These are phyloP conservation scores for Habroteleia sp. DNA, from an alignment of 2,888 invertebrate species.

Conservation along the genomic window DNA sequence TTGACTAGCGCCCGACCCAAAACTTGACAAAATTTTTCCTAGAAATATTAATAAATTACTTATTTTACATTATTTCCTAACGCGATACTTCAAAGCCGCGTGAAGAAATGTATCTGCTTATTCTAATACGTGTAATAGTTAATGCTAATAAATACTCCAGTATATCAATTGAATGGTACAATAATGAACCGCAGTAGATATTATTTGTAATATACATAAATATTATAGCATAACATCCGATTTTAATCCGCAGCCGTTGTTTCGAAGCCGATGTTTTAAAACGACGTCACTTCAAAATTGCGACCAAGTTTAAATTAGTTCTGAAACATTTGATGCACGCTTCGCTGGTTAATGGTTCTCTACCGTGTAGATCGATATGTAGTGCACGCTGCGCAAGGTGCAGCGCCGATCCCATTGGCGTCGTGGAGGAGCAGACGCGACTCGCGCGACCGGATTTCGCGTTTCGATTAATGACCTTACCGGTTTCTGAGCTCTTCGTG, in stretches of 20 bases:
- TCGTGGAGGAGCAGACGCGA: constrained; percentile 53
- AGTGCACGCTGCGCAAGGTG: constrained; percentile 61
- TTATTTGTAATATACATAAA: constrained; percentile 31
- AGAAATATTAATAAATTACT: too few relatives aligned
- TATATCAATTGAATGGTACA: constrained; percentile 16
- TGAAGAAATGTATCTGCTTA: too few relatives aligned
- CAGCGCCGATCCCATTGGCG: constrained; percentile 55
- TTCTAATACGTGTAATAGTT: neutral
- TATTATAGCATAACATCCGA: constrained; percentile 65
- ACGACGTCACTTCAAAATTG: constrained; percentile 67
- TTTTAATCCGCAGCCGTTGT: constrained; percentile 66
- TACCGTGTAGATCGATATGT: constrained; percentile 68
- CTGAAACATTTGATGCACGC: constrained; percentile 75
- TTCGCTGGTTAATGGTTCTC: constrained; percentile 69
- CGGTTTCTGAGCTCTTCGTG: constrained; percentile 47
- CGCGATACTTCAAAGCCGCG: too few relatives aligned
- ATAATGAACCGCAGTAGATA: constrained; percentile 7
- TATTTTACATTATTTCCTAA: too few relatives aligned
- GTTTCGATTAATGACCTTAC: constrained; percentile 65
- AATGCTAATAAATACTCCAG: constrained; percentile 9
- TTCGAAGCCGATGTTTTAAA: constrained; percentile 67
- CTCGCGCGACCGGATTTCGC: constrained; percentile 63
- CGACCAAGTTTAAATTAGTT: constrained; percentile 78
- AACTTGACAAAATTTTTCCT: too few relatives aligned
- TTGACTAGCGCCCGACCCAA: too few relatives aligned